Conservation (phyloP, 2,888 invertebrate species). For the Pammene aurita region DNA sequence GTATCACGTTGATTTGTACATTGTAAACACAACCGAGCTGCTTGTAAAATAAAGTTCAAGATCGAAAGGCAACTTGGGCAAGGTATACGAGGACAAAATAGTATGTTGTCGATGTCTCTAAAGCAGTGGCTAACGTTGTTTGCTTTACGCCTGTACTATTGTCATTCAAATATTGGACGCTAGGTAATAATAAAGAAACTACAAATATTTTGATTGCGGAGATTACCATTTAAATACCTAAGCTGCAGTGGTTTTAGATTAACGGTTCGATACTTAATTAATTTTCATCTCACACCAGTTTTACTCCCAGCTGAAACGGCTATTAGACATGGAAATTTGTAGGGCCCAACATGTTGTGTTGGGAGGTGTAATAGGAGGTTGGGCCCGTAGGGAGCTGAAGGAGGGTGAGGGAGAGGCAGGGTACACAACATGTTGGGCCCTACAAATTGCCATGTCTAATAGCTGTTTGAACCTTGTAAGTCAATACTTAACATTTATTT, state of each 20-base stretch:
- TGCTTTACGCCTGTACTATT: conserved; percentile 63
- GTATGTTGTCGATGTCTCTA: conserved; percentile 48
- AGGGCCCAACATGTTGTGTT: too few relatives aligned
- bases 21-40: background rate
- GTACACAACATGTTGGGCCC: too few relatives aligned
- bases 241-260: background rate
- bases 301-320: background rate
- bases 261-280: background rate
- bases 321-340: too few relatives aligned
- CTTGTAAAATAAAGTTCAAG: conserved; percentile 2
- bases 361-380: too few relatives aligned
- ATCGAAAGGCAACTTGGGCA: background rate
- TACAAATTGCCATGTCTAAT: too few relatives aligned
- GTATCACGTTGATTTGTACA: conserved; percentile 6
- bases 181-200: conserved; percentile 52
- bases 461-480: background rate
- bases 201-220: conserved; percentile 44
- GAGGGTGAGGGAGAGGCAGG: too few relatives aligned
- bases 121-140: conserved; percentile 58
- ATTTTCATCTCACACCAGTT: background rate
- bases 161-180: conserved; percentile 72
- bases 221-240: conserved; percentile 10
- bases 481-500: too few relatives aligned
- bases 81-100: background rate
- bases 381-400: too few relatives aligned